Conservation (phyloP, 2,113 vertebrate genomes). For the Lepisosteus oculatus region DNA sequence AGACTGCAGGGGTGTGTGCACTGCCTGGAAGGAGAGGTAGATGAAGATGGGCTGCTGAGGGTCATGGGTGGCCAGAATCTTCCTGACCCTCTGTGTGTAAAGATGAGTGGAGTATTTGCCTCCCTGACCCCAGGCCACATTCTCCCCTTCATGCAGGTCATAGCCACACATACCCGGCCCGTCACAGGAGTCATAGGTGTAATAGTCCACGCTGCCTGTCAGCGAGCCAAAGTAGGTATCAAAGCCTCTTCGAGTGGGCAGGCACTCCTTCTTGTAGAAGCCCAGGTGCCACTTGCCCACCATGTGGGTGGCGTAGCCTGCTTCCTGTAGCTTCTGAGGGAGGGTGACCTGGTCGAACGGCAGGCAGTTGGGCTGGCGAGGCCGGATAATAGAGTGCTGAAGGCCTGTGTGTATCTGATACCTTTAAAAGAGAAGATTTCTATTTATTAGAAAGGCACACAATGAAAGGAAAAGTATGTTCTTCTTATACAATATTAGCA, state of each 20-base stretch:
- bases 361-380: constrained; percentile 91
- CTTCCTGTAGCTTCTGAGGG: constrained; percentile 88
- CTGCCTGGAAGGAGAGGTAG: constrained; percentile 92
- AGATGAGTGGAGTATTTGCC: constrained; percentile 94
- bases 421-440: constrained; percentile 50
- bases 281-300: constrained; percentile 98
- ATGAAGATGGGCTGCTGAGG: constrained; percentile 87
- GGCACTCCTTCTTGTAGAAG: constrained; percentile 93
- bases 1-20: constrained; percentile 90
- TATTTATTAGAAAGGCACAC: not conserved
- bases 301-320: constrained; percentile 94
- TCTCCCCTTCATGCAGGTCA: constrained; percentile 90
- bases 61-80: constrained; percentile 83
- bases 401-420: constrained; percentile 98
- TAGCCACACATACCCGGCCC: constrained; percentile 86
- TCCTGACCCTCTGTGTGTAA: constrained; percentile 83
- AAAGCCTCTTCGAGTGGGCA: constrained; percentile 90
- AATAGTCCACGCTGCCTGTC: constrained; percentile 93
- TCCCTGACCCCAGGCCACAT: constrained; percentile 80
- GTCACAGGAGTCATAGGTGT: constrained; percentile 88
- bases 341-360: constrained; percentile 88
- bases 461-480: constrained; percentile 7
- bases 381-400: constrained; percentile 96
- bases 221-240: constrained; percentile 93
- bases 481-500: no score